Percentiles rank a stretch among this genome's conserved stretches.
These are phyloP conservation scores for Pterocles burchelli DNA, from an alignment of 2,113 vertebrate genomes.

Conservation along the genomic window DNA sequence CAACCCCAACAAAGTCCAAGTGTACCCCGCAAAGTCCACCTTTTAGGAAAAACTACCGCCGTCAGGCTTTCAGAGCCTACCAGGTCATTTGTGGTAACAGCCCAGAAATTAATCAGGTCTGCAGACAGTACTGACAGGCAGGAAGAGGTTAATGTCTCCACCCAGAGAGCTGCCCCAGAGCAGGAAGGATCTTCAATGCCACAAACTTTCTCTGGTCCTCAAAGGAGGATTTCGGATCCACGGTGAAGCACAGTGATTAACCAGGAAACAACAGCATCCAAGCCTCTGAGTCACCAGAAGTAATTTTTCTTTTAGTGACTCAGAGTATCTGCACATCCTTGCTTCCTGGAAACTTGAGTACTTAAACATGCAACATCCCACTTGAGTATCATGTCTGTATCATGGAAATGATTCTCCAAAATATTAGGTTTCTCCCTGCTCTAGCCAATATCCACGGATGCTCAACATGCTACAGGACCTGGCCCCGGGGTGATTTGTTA, in stretches of 20 bases:
- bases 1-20: neutral
- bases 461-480: neutral
- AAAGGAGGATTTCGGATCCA: neutral
- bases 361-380: neutral
- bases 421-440: neutral
- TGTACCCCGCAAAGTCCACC: neutral
- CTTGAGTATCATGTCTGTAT: neutral
- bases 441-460: neutral
- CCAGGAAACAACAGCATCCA: neutral
- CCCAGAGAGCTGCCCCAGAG: neutral
- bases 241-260: neutral
- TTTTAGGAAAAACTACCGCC: neutral
- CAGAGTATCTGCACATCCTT: slow-evolving; percentile 30
- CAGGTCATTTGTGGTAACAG: neutral
- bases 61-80: neutral
- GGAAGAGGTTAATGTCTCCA: neutral
- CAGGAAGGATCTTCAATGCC: neutral
- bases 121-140: accelerated
- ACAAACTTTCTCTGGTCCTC: neutral
- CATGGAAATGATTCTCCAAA: neutral
- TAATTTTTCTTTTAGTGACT: slow-evolving; percentile 17
- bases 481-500: neutral
- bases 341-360: neutral
- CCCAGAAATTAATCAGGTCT: neutral
- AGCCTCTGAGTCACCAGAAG: slow-evolving; percentile 36